Base-by-base conservation (phyloP, 2,888 invertebrate genomes). In the Gastracanthus pulcherrimus region DNA sequence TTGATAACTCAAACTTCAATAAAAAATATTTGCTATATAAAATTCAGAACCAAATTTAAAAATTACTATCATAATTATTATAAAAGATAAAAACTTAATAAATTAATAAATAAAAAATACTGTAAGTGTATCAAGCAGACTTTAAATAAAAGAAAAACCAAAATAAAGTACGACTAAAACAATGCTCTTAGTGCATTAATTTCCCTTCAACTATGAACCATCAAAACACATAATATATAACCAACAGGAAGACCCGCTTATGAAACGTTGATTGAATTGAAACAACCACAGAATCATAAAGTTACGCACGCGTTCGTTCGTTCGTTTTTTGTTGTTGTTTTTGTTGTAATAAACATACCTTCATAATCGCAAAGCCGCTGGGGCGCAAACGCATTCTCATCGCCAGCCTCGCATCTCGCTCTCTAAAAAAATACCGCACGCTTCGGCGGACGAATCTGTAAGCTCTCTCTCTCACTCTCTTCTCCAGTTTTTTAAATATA, bases 351-450 rank as follows among this genome's bases (percentile, higher is more conserved):
- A 66, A 89, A 91, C 91, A 88, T 91, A 91, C 91, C 91, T 91
- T 91, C 85, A 87, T 86, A 88, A 88, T 88, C 79, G 88, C 89
- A 90, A 90, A 89, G 89, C 88, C 88, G 87, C 88, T 87, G 86
- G 87, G 88, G 85, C 89, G 89, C 89, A 90, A 90, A 90, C 89
- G 90, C 90, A 90, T 89, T 89, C 88, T 86, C 85, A 87, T 89
- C 88, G 87, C 89, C 87, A 86, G 87, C 88, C 87, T 88, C 89
- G 89, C 88, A 86, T 81, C 66, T 69, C 36, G 29, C 31, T 62
- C 48, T 38, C 60, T 36, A 60, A 67, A 79, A 62, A 60, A 76
- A 55, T 55, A 64, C 76, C 81, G 79, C 78, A 76, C 81, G 76
- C 81, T 69, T 45, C n/a, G 78, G 55, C 71, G 81, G 71, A 82